A percentile compares a stretch with the other conserved stretches of the same genome.
phyloP scores from a whole-genome alignment of 2,113 vertebrate species.

The Rhodinocichla rosea region DNA sequence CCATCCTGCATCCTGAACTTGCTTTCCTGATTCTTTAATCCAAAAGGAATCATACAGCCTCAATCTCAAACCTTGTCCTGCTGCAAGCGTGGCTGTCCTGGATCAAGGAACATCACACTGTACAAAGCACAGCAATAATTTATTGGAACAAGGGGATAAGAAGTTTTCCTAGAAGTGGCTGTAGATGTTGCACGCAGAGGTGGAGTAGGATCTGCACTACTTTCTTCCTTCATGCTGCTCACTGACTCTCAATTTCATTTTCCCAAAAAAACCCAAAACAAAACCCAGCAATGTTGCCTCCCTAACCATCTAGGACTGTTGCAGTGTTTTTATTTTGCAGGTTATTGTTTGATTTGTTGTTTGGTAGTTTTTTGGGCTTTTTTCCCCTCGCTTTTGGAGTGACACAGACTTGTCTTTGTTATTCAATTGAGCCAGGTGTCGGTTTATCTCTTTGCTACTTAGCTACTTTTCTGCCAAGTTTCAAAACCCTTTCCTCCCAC shows the following conservation, averaged over 20 bases:
- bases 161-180: too few relatives aligned
- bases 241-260: not conserved
- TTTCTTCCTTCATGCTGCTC: not conserved
- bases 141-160: not conserved
- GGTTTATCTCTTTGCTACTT: too few relatives aligned
- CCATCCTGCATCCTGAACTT: not conserved
- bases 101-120: not conserved
- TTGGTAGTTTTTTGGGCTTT: too few relatives aligned
- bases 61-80: not conserved
- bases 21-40: not conserved
- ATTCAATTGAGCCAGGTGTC: too few relatives aligned
- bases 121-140: not conserved
- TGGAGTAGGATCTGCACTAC: not conserved
- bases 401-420: too few relatives aligned
- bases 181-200: rapidly evolving
- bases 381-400: too few relatives aligned
- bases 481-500: too few relatives aligned
- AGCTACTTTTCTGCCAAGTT: too few relatives aligned
- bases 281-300: not conserved
- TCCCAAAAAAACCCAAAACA: not conserved
- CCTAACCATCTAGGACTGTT: rapidly evolving
- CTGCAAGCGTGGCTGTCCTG: rapidly evolving
- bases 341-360: too few relatives aligned
- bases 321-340: too few relatives aligned
- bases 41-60: not conserved